phyloP scores from a whole-genome alignment of 1,140 invertebrate genomes.

The Sinonovacula constricta region DNA sequence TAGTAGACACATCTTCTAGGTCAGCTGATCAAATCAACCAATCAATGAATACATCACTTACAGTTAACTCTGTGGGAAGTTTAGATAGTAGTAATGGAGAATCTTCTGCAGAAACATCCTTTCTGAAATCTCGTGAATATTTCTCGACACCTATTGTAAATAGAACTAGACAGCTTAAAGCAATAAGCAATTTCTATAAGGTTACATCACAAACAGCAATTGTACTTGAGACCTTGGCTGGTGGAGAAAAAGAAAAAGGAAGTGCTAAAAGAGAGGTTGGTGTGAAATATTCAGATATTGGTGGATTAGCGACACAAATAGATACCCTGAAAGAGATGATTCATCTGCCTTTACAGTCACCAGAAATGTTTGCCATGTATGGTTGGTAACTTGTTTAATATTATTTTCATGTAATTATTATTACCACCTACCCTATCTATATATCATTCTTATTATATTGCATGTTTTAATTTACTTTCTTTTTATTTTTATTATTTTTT shows the following conservation, averaged over 20 bases:
- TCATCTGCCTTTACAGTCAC: slow-evolving; percentile 56
- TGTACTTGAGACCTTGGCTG: slow-evolving; percentile 5
- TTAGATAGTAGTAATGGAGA: too few relatives aligned
- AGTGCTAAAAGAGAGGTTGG: not conserved
- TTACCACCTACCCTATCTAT: too few relatives aligned
- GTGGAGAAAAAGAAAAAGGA: not conserved
- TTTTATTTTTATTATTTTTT: too few relatives aligned
- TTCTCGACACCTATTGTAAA: slow-evolving; percentile 17
- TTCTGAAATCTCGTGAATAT: not conserved
- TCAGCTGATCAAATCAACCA: too few relatives aligned
- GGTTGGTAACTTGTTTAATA: slow-evolving; percentile 42
- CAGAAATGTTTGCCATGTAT: slow-evolving; percentile 60
- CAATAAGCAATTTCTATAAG: slow-evolving; percentile 49
- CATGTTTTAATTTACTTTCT: too few relatives aligned
- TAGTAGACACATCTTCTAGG: too few relatives aligned
- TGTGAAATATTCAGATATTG: slow-evolving; percentile 61
- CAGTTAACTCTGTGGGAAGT: too few relatives aligned
- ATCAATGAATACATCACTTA: too few relatives aligned
- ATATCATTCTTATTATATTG: too few relatives aligned
- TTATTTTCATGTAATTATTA: not conserved
- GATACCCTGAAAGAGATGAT: slow-evolving; percentile 63
- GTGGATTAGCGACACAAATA: slow-evolving; percentile 66
- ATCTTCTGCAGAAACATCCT: not conserved
- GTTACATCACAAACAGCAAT: slow-evolving; percentile 54
- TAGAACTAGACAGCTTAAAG: slow-evolving; percentile 2